Percentiles rank a stretch among this genome's conserved stretches.
These are phyloP conservation scores for Drosophila pseudoananassae DNA, from an alignment of 1,140 invertebrate genomes.

Conservation along the genomic window DNA sequence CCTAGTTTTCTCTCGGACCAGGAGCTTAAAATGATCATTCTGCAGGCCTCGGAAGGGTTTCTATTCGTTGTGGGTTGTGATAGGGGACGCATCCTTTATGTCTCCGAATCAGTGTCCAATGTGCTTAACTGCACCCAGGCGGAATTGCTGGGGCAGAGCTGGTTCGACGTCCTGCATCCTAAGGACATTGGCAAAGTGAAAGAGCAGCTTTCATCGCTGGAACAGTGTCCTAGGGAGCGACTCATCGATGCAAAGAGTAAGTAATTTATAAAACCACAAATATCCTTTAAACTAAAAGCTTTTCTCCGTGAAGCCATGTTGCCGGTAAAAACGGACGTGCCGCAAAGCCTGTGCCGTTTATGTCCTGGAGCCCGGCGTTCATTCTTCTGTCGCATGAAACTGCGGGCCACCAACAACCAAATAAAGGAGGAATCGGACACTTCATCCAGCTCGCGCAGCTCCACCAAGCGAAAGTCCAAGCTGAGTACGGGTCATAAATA, in stretches of 20 bases:
- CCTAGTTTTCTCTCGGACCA: conserved; percentile 95
- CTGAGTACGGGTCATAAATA: conserved; percentile 89
- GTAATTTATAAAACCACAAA: conserved; percentile 50
- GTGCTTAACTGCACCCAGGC: conserved; percentile 94
- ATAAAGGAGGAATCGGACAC: conserved; percentile 91
- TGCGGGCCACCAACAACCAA: conserved; percentile 86
- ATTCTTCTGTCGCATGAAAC: conserved; percentile 97
- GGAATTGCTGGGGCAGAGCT: conserved; percentile 95
- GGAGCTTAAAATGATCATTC: conserved; percentile 92
- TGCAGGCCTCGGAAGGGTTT: conserved; percentile 94
- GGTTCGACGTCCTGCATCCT: conserved; percentile 97
- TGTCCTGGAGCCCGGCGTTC: conserved; percentile 95
- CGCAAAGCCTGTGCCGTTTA: conserved; percentile 89
- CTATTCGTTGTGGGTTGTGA: conserved; percentile 97
- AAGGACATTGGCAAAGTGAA: conserved; percentile 98
- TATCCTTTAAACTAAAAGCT: not conserved
- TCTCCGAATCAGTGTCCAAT: conserved; percentile 94
- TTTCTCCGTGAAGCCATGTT: conserved; percentile 90
- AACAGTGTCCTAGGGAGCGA: conserved; percentile 93
- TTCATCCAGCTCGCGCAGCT: conserved; percentile 87
- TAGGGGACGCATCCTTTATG: conserved; percentile 94
- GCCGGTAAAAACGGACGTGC: conserved; percentile 94
- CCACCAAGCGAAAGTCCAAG: conserved; percentile 88
- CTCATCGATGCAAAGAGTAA: conserved; percentile 97
- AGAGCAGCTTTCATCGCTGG: conserved; percentile 96